Base-by-base conservation (phyloP, 2,113 vertebrate genomes). In the Chaenogobius annularis region DNA sequence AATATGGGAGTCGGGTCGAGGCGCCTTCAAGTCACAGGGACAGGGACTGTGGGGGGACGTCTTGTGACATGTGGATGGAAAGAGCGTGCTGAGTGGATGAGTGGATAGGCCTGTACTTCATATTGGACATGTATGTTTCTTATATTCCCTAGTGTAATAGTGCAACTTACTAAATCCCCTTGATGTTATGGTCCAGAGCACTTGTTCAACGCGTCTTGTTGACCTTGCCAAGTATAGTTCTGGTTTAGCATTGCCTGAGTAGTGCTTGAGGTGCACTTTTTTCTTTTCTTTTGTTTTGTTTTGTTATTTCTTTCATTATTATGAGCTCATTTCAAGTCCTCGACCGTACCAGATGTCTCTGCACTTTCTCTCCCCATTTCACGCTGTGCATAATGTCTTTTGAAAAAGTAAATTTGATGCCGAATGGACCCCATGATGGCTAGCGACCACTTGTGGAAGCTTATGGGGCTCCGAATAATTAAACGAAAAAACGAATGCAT, bases 1-100 rank as follows among this genome's bases (percentile, higher is more conserved):
- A 70, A 80, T 73, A 59, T 50, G 74, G 48, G 77, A 79, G 43
- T 17, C 3, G 14, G 59, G 61, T 69, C 70, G 31, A 43, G 46
- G 79, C 61, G 35, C 59, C 66, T 23, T 47, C 74, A 48, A 80
- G 17, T 0, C 66, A 63, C 52, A 72, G 13, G 8, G 35, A 77
- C 70, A 79, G 48, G 20, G 74, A 61, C 66, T 50, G 68, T 14
- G 5, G 5, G 5, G n/a, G 63, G 64, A 75, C 74, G 68, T 48
- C 2, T 68, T 70, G 63, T 76, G 80, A 77, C 63, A 68, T 54
- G 6, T n/a, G 44, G 23, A 35, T 44, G 59, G 77, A 54, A 31
- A 62, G 70, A 76, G 61, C 35, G 17, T 7, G 61, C 6, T 5
- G 19, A 14, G 26, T 15, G 58, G 23, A 26, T 5, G 19, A 14